Evolutionary conservation across 2,797 vertebrate species (phyloP).

Genomic region (Melanotaenia pygmaea): DNA sequence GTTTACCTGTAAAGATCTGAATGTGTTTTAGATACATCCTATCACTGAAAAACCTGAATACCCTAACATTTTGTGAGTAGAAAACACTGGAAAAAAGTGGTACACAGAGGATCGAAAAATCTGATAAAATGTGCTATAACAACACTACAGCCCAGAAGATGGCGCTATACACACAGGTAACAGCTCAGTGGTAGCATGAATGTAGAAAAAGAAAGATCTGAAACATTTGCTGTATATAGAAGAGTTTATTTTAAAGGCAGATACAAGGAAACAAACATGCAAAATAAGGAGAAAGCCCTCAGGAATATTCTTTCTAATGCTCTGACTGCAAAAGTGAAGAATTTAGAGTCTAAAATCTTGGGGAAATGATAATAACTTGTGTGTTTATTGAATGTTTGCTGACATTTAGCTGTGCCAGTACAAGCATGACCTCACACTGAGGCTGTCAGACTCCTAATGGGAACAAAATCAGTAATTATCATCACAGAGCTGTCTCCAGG

Average conservation of each 20-base stretch:
- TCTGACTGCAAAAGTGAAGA: background rate
- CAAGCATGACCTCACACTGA: slow-evolving; percentile 56
- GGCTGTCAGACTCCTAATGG: slow-evolving; percentile 70
- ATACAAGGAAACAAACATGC: slow-evolving; percentile 3
- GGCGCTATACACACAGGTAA: slow-evolving; percentile 59
- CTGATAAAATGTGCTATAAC: slow-evolving; percentile 4
- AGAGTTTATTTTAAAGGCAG: slow-evolving; percentile 47
- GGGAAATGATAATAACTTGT: background rate
- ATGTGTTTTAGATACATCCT: too few relatives aligned
- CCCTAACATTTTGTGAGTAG: background rate
- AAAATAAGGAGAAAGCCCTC: background rate
- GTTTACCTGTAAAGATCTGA: too few relatives aligned
- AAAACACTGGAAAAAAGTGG: background rate
- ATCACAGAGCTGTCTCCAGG: slow-evolving; percentile 58
- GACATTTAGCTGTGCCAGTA: slow-evolving; percentile 2
- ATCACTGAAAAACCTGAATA: too few relatives aligned
- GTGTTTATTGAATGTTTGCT: background rate
- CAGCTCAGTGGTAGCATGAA: background rate
- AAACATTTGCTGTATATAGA: slow-evolving; percentile 42
- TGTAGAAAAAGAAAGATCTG: slow-evolving; percentile 34
- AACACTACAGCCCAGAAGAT: slow-evolving; percentile 52
- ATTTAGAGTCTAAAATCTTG: background rate
- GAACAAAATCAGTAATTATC: slow-evolving; percentile 82
- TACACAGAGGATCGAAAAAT: background rate
- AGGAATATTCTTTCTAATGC: background rate